Evolutionary conservation across 2,797 vertebrate species (phyloP).

Genomic region (Eleutherodactylus coqui): DNA sequence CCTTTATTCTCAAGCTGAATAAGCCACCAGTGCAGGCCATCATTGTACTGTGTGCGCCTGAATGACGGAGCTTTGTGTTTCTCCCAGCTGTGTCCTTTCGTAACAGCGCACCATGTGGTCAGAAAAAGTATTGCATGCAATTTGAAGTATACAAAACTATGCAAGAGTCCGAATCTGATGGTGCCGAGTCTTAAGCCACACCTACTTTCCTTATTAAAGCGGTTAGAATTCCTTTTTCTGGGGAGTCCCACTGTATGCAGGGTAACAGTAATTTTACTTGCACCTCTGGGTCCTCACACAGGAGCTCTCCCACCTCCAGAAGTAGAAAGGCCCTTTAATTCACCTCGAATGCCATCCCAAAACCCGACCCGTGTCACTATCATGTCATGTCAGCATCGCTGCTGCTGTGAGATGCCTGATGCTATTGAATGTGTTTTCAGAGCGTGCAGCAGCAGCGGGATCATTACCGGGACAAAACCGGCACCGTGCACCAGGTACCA

Average conservation of each 20-base stretch:
- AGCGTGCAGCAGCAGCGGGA: slow-evolving; percentile 71
- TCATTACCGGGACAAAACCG: slow-evolving; percentile 74
- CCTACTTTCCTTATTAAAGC: too few relatives aligned
- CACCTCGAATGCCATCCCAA: not conserved
- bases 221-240: not conserved
- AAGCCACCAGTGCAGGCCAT: too few relatives aligned
- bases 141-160: not conserved
- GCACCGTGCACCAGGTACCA: slow-evolving; percentile 63
- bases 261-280: too few relatives aligned
- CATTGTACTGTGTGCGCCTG: too few relatives aligned
- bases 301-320: too few relatives aligned
- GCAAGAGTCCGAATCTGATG: too few relatives aligned
- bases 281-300: too few relatives aligned
- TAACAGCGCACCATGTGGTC: slow-evolving; percentile 7
- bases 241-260: not conserved
- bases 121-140: not conserved
- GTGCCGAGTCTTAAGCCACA: too few relatives aligned
- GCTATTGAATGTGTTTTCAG: slow-evolving; percentile 60
- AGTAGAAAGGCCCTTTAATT: not conserved
- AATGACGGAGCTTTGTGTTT: not conserved
- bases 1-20: too few relatives aligned
- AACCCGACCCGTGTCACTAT: not conserved
- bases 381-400: not conserved
- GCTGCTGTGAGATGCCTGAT: not conserved
- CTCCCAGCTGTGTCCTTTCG: not conserved